These are phyloP conservation scores for Brachymystax lenok DNA, from an alignment of 2,797 vertebrate genomes.

Conservation along the genomic window DNA sequence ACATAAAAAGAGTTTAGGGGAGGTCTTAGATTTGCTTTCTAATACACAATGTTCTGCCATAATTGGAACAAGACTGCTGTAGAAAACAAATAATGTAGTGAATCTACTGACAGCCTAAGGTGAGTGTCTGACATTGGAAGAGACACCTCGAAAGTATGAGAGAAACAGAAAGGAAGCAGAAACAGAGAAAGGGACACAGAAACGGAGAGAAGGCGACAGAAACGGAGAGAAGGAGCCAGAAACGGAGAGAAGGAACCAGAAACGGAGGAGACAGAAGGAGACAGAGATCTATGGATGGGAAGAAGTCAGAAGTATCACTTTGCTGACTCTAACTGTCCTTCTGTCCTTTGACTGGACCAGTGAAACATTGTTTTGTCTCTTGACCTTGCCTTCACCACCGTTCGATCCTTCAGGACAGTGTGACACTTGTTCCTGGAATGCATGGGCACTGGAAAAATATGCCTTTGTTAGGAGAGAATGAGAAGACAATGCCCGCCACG, in stretches of 20 bases:
- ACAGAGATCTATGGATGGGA: neutral
- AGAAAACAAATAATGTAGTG: neutral
- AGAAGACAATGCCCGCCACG: conserved; percentile 46
- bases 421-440: conserved; percentile 35
- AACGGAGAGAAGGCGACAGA: no score
- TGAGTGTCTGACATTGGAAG: no score
- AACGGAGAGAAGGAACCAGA: no score
- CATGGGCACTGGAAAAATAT: conserved; percentile 32
- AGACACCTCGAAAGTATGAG: no score
- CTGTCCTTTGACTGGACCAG: conserved; percentile 22
- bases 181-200: no score
- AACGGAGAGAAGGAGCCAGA: no score
- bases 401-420: conserved; percentile 25
- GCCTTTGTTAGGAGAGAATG: conserved; percentile 43
- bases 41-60: neutral
- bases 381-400: conserved; percentile 36
- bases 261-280: conserved; percentile 12
- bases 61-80: conserved; percentile 2
- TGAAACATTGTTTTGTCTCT: conserved; percentile 37
- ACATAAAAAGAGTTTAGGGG: no score
- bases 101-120: no score
- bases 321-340: conserved; percentile 4
- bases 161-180: neutral
- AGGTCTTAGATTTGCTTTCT: neutral
- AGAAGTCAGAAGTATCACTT: neutral